phyloP scores from a whole-genome alignment of 1,140 invertebrate genomes.

The Coptotermes formosanus region DNA sequence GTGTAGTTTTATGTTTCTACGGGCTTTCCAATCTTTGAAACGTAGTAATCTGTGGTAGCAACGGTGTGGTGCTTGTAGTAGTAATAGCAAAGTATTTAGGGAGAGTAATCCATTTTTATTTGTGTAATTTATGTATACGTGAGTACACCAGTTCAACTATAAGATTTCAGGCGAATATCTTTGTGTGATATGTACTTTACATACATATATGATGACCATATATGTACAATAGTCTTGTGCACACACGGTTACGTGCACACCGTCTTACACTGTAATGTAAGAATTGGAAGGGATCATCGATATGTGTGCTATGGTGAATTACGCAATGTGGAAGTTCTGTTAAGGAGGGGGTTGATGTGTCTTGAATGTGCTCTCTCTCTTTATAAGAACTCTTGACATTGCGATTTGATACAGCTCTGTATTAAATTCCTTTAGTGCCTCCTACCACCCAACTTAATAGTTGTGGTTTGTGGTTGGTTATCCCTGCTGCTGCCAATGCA shows the following conservation, averaged over 20 bases:
- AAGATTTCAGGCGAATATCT: neutral
- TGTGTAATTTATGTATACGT: neutral
- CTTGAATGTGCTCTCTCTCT: conserved; percentile 29
- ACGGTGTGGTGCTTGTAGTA: too few relatives aligned
- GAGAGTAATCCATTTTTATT: neutral
- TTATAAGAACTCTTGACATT: conserved; percentile 31
- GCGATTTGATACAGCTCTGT: conserved; percentile 19
- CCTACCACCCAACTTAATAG: neutral
- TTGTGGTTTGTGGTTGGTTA: conserved; percentile 25
- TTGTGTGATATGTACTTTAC: neutral
- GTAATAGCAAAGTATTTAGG: too few relatives aligned
- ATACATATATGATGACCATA: neutral
- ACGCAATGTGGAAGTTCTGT: conserved; percentile 26
- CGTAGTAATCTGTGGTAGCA: too few relatives aligned
- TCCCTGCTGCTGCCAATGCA: conserved; percentile 31
- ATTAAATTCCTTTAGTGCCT: neutral
- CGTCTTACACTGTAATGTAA: neutral
- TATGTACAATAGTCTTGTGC: neutral
- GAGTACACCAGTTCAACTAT: neutral
- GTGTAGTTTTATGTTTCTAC: too few relatives aligned
- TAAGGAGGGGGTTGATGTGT: conserved; percentile 26
- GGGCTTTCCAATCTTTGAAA: too few relatives aligned
- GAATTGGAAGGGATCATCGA: neutral
- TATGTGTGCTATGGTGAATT: neutral
- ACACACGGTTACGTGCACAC: too few relatives aligned